Base-by-base conservation (phyloP, 1,140 invertebrate species). In the Contarinia nasturtii region DNA sequence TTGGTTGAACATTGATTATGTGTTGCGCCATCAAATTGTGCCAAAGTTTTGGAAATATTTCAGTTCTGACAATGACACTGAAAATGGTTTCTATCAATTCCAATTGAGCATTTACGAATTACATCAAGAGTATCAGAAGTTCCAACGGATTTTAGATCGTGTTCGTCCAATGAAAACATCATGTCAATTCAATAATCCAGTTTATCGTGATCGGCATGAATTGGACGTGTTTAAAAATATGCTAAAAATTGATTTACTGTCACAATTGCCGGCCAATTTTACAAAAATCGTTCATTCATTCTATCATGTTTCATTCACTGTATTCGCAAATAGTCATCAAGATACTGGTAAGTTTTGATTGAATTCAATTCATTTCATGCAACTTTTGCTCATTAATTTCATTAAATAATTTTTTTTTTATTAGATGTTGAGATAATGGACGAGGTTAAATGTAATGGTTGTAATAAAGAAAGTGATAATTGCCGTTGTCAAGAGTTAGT, bases 401-500 rank as follows among this genome's bases (percentile, higher is more conserved):
- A 50, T 27, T 40, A 38, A 40, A n/a, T n/a, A n/a, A n/a, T n/a
- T 51, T 54, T 51, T 48, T 33, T 55, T 61, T 22, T 48, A 62
- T 64, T 66, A 21, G 19, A 46, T 11, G 65, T 69, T 48, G 58
- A 70, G 66, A 68, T 57, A 51, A 70, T 67, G 51, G 74, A 71
- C 48, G 63, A 68, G 14, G 64, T 68, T 10, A 57, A 70, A 12
- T 90, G 86, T 58, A 66, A 66, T 45, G 80, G 79, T 12, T 91
- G 86, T 67, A 69, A 71, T 48, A 73, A 76, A 57, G 77, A 80
- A 50, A 58, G 70, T n/a, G 69, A 74, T 41, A 68, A 73, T 48
- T 91, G 87, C 57, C 71, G 75, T 44, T 91, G 87, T 66, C 67
- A 77, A 49, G 70, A 73, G 48, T 78, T 86, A 48, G 74, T 82